These are phyloP conservation scores for Aspidoscelis tigris DNA, from an alignment of 2,113 vertebrate species.

Conservation along the genomic window DNA sequence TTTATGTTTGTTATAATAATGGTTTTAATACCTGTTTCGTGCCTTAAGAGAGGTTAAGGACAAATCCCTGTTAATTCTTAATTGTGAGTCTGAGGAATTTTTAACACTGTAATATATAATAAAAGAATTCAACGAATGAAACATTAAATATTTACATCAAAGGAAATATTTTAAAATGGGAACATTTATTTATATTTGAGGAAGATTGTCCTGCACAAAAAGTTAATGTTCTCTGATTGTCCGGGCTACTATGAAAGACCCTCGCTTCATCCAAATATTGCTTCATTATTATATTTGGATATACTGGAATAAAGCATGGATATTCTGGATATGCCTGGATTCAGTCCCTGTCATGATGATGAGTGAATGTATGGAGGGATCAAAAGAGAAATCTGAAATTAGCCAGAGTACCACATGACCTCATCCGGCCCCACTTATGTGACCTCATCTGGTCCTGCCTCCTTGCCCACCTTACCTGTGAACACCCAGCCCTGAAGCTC, in stretches of 20 bases:
- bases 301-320: too few species aligned
- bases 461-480: too few species aligned
- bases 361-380: not conserved
- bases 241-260: not conserved
- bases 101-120: not conserved
- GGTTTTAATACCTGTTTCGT: not conserved
- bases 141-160: not conserved
- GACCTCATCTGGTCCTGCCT: too few species aligned
- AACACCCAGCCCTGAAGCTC: too few species aligned
- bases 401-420: not conserved
- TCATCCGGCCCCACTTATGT: too few species aligned
- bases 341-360: not conserved
- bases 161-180: not conserved
- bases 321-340: too few species aligned
- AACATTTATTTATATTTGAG: not conserved
- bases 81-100: not conserved
- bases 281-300: too few species aligned
- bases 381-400: not conserved
- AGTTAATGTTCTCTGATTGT: not conserved
- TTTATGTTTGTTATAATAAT: not conserved
- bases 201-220: not conserved
- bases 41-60: not conserved
- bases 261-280: too few species aligned
- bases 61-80: not conserved
- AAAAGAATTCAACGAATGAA: not conserved